Evolutionary conservation across 2,113 vertebrate species (phyloP), one percentile per base, ranked within the genome.

Genomic region (Gila orcuttii): DNA sequence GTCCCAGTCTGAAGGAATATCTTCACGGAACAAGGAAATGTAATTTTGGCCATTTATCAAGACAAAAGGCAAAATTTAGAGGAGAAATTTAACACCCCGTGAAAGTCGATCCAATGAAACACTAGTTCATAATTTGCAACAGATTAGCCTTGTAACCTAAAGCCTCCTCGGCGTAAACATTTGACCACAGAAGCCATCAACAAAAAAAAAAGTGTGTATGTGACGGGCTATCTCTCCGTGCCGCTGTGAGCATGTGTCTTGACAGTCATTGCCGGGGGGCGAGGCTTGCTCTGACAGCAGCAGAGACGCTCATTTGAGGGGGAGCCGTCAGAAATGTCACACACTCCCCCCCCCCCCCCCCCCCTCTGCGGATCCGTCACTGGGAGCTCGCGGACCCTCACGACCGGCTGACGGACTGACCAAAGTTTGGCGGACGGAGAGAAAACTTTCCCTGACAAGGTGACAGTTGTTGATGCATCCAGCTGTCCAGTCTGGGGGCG

Each of bases 381-480:
- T 83, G 39, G 31, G 31, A 60, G 60, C 47, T 21, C 33, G 21
- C 62, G 69, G 73, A 78, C 75, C 69, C 62, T 73, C 64, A 71
- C 64, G 52, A 75, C 88, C n/a, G 80, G 47, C 75, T 82, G 88
- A 85, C 60, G 85, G 85, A 77, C 71, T 96, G 95, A 96, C 91
- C 91, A 96, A 96, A 96, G 95, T 96, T 96, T 96, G 69, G 95
- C 95, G 95, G 96, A 96, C 95, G 55, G 62, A 86, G 62, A 95
- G 95, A 95, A 96, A 96, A 97, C 95, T 96, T 96, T 95, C 91
- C 59, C 94, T 96, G 96, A 96, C 95, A 95, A 95, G 95, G 95
- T 96, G 96, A 96, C 96, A 96, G 96, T 94, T 96, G 94, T 93
- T 95, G 94, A 95, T 94, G 95, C 95, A 96, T 95, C 95, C 95